A percentile compares a stretch with the other conserved stretches of the same genome.
These are phyloP conservation scores for Ammodytes dubius DNA, from an alignment of 2,113 vertebrate genomes.

Conservation along the genomic window DNA sequence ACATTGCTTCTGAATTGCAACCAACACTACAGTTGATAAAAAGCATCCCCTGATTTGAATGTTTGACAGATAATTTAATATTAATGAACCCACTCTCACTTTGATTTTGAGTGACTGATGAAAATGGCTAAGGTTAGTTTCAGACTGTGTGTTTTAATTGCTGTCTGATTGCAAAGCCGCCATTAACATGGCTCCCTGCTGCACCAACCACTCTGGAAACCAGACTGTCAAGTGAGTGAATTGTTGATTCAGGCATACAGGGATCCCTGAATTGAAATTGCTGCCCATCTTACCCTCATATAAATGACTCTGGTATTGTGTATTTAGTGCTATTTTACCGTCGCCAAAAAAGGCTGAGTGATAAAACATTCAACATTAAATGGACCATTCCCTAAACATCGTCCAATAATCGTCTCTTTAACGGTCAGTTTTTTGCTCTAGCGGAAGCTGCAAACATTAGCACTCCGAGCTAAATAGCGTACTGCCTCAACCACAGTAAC, in stretches of 20 bases:
- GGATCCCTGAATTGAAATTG: conserved; percentile 25
- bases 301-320: not conserved
- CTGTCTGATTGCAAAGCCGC: conserved; percentile 60
- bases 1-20: not conserved
- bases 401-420: no score
- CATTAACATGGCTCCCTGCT: conserved; percentile 31
- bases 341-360: not conserved
- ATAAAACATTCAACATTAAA: not conserved
- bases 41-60: conserved; percentile 20
- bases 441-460: not conserved
- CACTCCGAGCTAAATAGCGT: not conserved
- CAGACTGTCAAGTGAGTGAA: conserved; percentile 46
- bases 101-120: conserved; percentile 59
- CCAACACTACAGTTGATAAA: conserved; percentile 29
- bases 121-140: conserved; percentile 44
- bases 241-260: conserved; percentile 23
- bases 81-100: conserved; percentile 54
- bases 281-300: not conserved
- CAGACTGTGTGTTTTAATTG: conserved; percentile 67
- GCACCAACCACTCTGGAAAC: conserved; percentile 34
- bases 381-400: not conserved
- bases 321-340: not conserved
- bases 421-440: not conserved
- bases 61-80: conserved; percentile 65
- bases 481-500: not conserved